A percentile compares a stretch with the other conserved stretches of the same genome.
phyloP scores from a whole-genome alignment of 2,113 vertebrate species.

The Calyptommatus sinebrachiatus region DNA sequence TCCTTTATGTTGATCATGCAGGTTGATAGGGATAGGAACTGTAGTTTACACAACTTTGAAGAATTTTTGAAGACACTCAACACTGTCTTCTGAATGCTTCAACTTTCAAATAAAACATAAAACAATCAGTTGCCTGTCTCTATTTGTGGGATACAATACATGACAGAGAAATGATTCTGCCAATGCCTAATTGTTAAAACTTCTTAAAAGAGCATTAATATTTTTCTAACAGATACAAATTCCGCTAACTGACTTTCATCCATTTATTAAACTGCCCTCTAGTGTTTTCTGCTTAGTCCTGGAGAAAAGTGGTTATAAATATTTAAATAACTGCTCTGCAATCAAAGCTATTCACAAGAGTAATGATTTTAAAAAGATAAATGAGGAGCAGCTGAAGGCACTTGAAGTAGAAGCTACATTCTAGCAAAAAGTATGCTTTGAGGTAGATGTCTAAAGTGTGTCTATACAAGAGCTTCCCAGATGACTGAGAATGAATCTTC shows the following conservation, averaged over 20 bases:
- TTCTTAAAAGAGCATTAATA: slow-evolving; percentile 54
- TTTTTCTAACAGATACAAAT: slow-evolving; percentile 47
- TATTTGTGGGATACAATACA: slow-evolving; percentile 44
- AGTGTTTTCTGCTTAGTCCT: slow-evolving; percentile 44
- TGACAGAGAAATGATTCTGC: slow-evolving; percentile 29
- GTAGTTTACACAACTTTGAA: neutral
- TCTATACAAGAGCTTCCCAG: neutral
- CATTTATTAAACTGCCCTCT: slow-evolving; percentile 59
- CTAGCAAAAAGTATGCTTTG: neutral
- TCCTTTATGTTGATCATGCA: too few species aligned
- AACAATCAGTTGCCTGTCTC: slow-evolving; percentile 53
- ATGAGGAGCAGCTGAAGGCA: slow-evolving; percentile 17
- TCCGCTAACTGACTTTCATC: slow-evolving; percentile 49
- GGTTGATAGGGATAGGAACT: too few species aligned
- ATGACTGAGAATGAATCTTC: neutral
- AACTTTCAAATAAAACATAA: slow-evolving; percentile 9
- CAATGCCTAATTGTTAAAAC: slow-evolving; percentile 33
- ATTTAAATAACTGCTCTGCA: slow-evolving; percentile 56
- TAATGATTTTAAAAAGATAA: slow-evolving; percentile 32
- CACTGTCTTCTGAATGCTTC: slow-evolving; percentile 24
- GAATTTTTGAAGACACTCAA: slow-evolving; percentile 31
- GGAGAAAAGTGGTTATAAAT: slow-evolving; percentile 58
- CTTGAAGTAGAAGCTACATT: slow-evolving; percentile 14
- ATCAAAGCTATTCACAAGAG: slow-evolving; percentile 43
- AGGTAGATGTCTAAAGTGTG: neutral